Percentiles rank a stretch among this genome's conserved stretches.
Evolutionary conservation across 92 coral and sea anemone species (phyloP).

Genomic region (Actinostola sp.): DNA sequence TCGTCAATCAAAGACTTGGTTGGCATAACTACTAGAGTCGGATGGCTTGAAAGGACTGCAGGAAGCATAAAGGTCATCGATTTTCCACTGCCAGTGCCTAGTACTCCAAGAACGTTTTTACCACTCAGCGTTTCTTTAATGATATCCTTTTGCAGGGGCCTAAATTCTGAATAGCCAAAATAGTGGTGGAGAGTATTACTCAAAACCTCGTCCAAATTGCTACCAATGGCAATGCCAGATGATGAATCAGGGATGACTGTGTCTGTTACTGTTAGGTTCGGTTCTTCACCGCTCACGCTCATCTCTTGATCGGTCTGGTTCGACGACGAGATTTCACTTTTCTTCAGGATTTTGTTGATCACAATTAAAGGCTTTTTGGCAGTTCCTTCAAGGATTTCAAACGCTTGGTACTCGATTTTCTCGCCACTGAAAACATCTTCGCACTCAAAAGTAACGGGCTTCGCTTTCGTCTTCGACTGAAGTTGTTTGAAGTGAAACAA

Average conservation of each 20-base stretch:
- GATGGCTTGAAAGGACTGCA: conserved; percentile 23
- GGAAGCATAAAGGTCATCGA: conserved; percentile 24
- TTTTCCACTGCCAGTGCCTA: conserved; percentile 40
- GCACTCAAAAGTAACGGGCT: no score
- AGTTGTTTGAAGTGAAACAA: no score
- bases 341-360: no score
- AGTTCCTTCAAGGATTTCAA: no score
- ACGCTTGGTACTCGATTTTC: no score
- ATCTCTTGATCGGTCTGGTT: no score
- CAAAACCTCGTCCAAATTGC: neutral
- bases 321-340: no score
- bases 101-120: conserved; percentile 21
- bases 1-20: conserved; percentile 27
- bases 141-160: conserved; percentile 29
- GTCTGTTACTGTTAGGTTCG: no score
- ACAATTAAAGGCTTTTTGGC: no score
- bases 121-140: conserved; percentile 19
- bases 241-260: neutral
- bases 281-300: no score
- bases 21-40: conserved; percentile 25
- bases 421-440: no score
- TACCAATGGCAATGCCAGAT: neutral
- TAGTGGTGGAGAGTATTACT: neutral
- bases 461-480: no score
- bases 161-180: conserved; percentile 22